These are phyloP conservation scores for Troilus luridus DNA, from an alignment of 2,888 invertebrate genomes.

Conservation along the genomic window DNA sequence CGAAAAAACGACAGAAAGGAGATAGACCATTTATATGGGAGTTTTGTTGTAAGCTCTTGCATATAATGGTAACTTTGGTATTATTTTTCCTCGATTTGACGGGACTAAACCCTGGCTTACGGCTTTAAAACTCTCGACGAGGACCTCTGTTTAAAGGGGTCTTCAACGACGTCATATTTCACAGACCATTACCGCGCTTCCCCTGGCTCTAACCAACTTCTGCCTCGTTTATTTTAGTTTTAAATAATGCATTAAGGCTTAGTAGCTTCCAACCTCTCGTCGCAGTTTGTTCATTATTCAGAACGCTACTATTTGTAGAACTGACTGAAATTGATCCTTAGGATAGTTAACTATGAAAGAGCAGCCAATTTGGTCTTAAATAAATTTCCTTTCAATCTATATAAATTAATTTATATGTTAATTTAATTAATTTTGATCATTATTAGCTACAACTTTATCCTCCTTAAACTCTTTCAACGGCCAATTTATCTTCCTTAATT, in stretches of 20 bases:
- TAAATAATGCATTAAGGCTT: conserved; percentile 19
- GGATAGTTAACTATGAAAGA: too few species aligned
- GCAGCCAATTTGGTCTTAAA: too few species aligned
- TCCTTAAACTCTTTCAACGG: too few species aligned
- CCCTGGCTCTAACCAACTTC: not conserved
- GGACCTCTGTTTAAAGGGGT: not conserved
- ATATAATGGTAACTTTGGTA: not conserved
- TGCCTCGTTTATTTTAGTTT: conserved; percentile 25
- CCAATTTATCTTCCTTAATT: too few species aligned
- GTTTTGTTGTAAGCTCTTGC: not conserved
- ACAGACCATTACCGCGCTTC: conserved; percentile 21
- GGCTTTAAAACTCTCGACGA: not conserved
- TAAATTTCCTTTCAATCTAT: too few species aligned
- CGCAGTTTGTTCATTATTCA: not conserved
- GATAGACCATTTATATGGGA: too few species aligned
- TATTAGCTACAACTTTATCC: too few species aligned
- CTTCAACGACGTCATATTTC: conserved; percentile 25
- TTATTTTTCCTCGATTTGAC: not conserved
- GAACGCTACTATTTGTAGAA: not conserved
- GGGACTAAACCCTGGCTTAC: not conserved
- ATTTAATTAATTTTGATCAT: too few species aligned
- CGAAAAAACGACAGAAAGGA: too few species aligned
- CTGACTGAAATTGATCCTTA: too few species aligned
- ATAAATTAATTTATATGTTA: too few species aligned
- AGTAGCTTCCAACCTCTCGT: not conserved